phyloP scores from a whole-genome alignment of 2,888 invertebrate species.

The Marronus borbonicus region DNA sequence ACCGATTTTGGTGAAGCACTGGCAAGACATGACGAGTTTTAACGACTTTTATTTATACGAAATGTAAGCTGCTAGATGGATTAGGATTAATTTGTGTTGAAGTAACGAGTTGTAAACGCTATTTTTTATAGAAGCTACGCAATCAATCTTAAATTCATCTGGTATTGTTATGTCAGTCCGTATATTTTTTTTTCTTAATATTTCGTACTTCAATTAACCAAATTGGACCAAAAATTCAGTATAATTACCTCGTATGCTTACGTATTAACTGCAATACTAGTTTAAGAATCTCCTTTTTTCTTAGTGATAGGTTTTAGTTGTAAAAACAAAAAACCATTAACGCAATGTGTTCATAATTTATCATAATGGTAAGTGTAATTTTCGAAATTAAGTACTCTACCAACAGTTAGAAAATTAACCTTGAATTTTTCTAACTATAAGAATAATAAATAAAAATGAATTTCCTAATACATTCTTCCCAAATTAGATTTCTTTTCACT shows the following conservation, averaged over 20 bases:
- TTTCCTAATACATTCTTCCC: neutral
- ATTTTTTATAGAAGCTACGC: neutral
- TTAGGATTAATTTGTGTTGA: neutral
- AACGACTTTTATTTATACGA: constrained; percentile 60
- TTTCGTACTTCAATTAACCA: neutral
- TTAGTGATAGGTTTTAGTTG: constrained; percentile 7
- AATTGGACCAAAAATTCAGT: constrained; percentile 42
- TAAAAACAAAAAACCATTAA: constrained; percentile 22
- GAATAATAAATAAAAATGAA: neutral
- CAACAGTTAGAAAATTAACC: neutral
- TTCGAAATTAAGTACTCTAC: neutral
- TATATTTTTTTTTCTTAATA: neutral
- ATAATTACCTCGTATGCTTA: constrained; percentile 6
- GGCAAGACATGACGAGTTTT: constrained; percentile 96
- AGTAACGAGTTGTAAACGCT: neutral
- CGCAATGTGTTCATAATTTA: constrained; percentile 40
- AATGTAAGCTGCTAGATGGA: constrained; percentile 8
- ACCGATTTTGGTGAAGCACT: constrained; percentile 99
- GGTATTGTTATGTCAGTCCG: neutral
- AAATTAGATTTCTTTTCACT: neutral
- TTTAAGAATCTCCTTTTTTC: constrained; percentile 31
- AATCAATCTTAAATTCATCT: neutral
- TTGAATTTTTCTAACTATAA: neutral
- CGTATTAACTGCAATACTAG: constrained; percentile 27
- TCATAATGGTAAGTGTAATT: constrained; percentile 1